Evolutionary conservation across 2,113 vertebrate species (phyloP).

Genomic region (Dasyprocta punctata): DNA sequence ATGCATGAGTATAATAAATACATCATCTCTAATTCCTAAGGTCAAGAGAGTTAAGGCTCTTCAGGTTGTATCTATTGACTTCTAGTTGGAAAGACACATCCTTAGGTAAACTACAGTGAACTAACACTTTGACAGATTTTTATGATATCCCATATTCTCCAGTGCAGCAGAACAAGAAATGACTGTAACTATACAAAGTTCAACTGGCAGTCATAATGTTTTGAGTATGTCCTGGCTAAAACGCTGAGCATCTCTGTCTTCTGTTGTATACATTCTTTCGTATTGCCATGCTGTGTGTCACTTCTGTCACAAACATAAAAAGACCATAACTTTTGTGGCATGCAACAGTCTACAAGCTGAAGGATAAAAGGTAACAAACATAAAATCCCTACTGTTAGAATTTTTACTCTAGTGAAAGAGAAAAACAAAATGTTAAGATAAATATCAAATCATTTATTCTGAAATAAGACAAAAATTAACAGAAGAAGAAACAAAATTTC

Average conservation of each 20-base stretch:
- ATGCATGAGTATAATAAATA: background rate
- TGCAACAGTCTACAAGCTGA: background rate
- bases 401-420: too few relatives aligned
- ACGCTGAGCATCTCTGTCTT: background rate
- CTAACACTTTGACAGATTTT: background rate
- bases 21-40: background rate
- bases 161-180: background rate
- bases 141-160: background rate
- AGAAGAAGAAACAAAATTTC: too few relatives aligned
- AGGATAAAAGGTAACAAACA: background rate
- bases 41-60: background rate
- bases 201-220: background rate
- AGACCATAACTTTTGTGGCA: background rate
- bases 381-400: background rate
- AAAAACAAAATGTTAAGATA: too few relatives aligned
- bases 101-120: background rate
- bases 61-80: background rate
- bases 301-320: background rate
- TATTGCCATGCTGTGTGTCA: background rate
- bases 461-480: too few relatives aligned
- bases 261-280: background rate
- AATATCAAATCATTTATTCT: too few relatives aligned
- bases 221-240: background rate
- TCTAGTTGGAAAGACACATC: background rate
- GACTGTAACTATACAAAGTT: background rate